Evolutionary conservation across 2,888 invertebrate species (phyloP), one percentile per base, ranked within the genome.

Genomic region (Heliconius erato): DNA sequence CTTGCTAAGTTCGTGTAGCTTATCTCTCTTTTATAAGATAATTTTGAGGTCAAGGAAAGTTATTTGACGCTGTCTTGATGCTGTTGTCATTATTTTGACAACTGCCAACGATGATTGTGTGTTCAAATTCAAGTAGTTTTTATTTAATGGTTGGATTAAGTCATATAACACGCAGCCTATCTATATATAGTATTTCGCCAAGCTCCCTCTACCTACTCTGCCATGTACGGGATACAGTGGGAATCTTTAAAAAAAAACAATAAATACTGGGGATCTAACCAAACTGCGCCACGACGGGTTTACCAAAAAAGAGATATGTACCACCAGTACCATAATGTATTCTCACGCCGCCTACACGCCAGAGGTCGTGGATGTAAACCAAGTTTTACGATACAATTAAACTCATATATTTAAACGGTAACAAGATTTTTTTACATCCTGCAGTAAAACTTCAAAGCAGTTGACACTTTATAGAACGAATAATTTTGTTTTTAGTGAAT

Each of bases 331-430:
- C 35, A 35, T 35, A 40, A 76, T 40, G 16, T 76, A 63, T 76
- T 76, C 76, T 35, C 63, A 76, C 59, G 14, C 32, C 76, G 78
- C 78, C 78, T 49, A 78, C 78, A 67, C 40, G 35, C 40, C 26
- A 67, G n/a, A 28, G 67, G 19, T 77, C 44, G 26, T 44, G 67
- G 12, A 67, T 67, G 44, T 67, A 67, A 65, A 49, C 67, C 23
- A 67, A 78, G n/a, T 59, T 81, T 81, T 69, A 81, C 59, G 76
- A 59, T 69, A 40, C 40, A 40, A 69, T 81, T 69, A 81, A 76
- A 76, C 23, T 23, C 59, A 77, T 69, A 81, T 69, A 74, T 81
- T 63, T 74, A 80, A 67, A 68, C 67, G 19, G 26, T 69, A 69
- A 81, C 76, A 81, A 81, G 76, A 68, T 32, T 74, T 49, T 65